Evolutionary conservation across 2,113 vertebrate genomes (phyloP).

Genomic region (Zapornia atra): DNA sequence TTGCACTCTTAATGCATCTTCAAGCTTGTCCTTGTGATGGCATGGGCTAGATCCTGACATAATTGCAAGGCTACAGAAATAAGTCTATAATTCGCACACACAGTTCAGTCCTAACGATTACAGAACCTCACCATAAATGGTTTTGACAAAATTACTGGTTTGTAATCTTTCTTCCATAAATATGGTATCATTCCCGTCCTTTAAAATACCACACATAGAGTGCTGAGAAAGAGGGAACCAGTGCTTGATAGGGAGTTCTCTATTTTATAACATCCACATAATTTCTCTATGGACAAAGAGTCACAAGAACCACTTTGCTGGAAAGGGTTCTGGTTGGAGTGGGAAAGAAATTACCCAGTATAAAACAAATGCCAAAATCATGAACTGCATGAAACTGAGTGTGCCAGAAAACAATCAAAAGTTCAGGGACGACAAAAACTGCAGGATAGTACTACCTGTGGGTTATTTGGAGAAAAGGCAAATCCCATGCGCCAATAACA

Average conservation of each 20-base stretch:
- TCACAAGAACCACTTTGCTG: neutral
- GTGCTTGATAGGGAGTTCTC: neutral
- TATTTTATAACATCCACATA: neutral
- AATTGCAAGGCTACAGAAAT: neutral
- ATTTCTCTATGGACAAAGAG: neutral
- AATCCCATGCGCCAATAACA: neutral
- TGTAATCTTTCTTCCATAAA: neutral
- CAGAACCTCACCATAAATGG: neutral
- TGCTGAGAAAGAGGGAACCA: neutral
- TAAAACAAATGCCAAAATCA: neutral
- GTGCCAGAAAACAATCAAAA: neutral
- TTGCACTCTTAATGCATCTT: neutral
- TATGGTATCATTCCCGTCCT: neutral
- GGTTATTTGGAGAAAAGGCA: neutral
- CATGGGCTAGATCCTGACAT: neutral
- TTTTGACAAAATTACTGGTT: neutral
- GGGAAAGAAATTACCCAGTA: neutral
- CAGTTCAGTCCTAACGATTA: neutral
- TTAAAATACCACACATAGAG: neutral
- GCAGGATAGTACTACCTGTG: neutral
- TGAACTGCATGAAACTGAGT: neutral
- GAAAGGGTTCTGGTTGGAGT: neutral
- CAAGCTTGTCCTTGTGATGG: neutral
- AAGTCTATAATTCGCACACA: neutral
- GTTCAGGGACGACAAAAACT: neutral